Conservation (phyloP, 1,140 invertebrate species). For the Magallana angulata region DNA sequence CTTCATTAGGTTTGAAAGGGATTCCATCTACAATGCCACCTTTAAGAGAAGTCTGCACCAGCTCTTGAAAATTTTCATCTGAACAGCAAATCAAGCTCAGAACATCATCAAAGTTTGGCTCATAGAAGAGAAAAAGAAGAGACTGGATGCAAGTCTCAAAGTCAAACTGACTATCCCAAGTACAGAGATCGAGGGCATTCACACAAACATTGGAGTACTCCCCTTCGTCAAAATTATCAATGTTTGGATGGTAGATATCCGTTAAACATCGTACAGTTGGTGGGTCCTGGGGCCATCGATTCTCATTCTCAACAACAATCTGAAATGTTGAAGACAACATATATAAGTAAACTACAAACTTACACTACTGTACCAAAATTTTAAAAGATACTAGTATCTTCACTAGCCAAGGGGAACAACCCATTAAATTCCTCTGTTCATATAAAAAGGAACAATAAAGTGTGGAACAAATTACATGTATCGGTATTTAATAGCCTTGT, state of each 20-base stretch:
- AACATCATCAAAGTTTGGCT: slow-evolving; percentile 70
- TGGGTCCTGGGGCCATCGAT: slow-evolving; percentile 49
- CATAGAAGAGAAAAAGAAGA: slow-evolving; percentile 70
- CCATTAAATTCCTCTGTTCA: no score
- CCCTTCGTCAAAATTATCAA: slow-evolving; percentile 60
- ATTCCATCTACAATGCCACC: slow-evolving; percentile 66
- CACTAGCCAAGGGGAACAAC: no score
- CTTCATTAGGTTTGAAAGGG: slow-evolving; percentile 53
- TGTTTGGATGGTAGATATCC: slow-evolving; percentile 74
- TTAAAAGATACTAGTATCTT: no score
- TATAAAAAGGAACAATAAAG: no score
- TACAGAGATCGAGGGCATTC: slow-evolving; percentile 64
- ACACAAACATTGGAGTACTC: slow-evolving; percentile 67
- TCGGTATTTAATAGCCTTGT: no score
- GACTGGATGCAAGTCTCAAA: slow-evolving; percentile 69
- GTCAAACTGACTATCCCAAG: slow-evolving; percentile 58
- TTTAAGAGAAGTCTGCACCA: slow-evolving; percentile 65
- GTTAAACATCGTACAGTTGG: slow-evolving; percentile 67
- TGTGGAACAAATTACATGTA: no score
- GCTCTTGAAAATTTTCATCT: slow-evolving; percentile 62
- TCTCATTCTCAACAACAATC: background rate
- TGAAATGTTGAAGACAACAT: slow-evolving; percentile 46
- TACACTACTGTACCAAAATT: no score
- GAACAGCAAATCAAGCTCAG: slow-evolving; percentile 66
- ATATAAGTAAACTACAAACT: no score